Base-by-base conservation (phyloP, 2,113 vertebrate species). In the Malurus alboscapulatus region DNA sequence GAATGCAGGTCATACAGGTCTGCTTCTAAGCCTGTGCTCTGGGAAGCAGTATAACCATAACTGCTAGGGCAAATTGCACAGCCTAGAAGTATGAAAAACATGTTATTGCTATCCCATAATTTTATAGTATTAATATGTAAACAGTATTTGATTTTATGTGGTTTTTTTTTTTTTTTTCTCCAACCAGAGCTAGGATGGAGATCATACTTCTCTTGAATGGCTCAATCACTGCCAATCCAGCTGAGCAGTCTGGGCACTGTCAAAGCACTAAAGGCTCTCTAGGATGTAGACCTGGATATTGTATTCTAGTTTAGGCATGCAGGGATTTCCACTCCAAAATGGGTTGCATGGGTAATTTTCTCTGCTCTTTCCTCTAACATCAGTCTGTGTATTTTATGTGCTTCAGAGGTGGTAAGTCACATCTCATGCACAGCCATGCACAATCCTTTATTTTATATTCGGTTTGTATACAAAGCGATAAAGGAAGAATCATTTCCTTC, bases 401-500 rank as follows among this genome's bases (percentile, higher is more conserved):
- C 29, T 69, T 74, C 53, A 78, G 62, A 63, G 42, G 26, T 61
- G 66, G 17, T 66, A 63, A 92, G 53, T 55, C 53, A 57, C 6
- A 44, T 82, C 66, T 75, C 58, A 44, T 32, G 50, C 58, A 72
- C 27, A 87, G 16, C 67, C 62, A 68, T 9, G n/a, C 21, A 59
- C 45, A 38, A 32, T 67, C 15, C 16, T 81, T n/a, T 75, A 25
- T 63, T 55, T 91, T 78, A 40, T 57, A 87, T 87, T 72, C 77
- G 6, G 12, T 88, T 88, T 62, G 32, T 53, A 68, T 66, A 85
- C 36, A 87, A 85, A 83, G 50, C 1, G 1, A 20, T 55, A 86
- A 68, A 78, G 50, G 59, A 91, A 91, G 34, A 94, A 73, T 61
- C 81, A 88, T 97, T 91, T 94, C 73, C 50, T 90, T 75, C 68